Base-by-base conservation (phyloP, 2,113 vertebrate genomes). In the Sciurus niger region DNA sequence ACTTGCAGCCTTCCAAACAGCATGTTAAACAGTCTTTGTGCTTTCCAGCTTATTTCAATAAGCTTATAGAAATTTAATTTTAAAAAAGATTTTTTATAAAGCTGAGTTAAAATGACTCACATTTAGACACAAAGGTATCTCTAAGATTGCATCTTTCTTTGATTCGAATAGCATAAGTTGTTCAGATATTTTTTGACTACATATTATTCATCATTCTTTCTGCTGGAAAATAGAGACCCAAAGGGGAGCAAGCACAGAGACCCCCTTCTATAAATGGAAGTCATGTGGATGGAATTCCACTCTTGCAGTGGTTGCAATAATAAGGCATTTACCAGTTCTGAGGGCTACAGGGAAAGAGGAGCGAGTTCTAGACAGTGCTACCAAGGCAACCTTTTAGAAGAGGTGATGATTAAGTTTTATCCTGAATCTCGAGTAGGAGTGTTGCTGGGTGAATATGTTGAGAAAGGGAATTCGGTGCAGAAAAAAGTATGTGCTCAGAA, bases 61-160 rank as follows among this genome's bases (percentile, higher is more conserved):
- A 83, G 28, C 37, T 48, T 89, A 91, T 46, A 95, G 73, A 92
- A 96, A 91, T 94, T 77, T 76, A 97, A 93, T 93, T 95, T 12
- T 17, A 6, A 70, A 92, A 83, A 79, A 72, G 40, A 37, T 79
- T 85, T 22, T 32, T 79, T 65, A 65, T 82, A 87, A 85, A 95
- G 40, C n/a, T 68, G 7, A 90, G 80, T 95, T 63, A 40, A 88
- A 90, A 40, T 88, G 94, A 80, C 79, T 92, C 63, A 94, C 34
- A 43, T 63, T 14, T 89, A 85, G 30, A 63, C 30, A 80, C 77
- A 95, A 94, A 24, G 20, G 46, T 68, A 43, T 55, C 53, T 65
- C n/a, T 53, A 84, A 55, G 28, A 83, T 32, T 76, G 51, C 46
- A 76, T 80, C 51, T 48, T 87, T 74, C 13, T 82, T 89, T 76